These are phyloP conservation scores for Zaprionus vittiger DNA, from an alignment of 1,140 invertebrate species.

Conservation along the genomic window DNA sequence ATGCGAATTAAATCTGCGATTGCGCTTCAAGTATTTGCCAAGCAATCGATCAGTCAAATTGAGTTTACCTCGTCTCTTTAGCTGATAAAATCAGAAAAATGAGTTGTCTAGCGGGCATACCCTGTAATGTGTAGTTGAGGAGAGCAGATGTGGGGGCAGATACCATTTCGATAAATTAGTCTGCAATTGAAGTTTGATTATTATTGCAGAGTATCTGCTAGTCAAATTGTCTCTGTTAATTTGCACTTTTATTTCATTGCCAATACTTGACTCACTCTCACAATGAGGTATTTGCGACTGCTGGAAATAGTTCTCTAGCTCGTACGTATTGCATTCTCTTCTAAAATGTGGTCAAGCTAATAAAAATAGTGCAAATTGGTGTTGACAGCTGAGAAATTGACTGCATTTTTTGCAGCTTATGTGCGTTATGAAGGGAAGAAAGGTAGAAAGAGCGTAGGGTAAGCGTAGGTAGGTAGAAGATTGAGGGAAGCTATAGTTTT, in stretches of 20 bases:
- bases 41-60: constrained; percentile 52
- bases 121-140: neutral
- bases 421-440: too few relatives aligned
- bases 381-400: neutral
- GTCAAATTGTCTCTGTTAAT: neutral
- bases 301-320: neutral
- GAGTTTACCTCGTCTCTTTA: constrained; percentile 29
- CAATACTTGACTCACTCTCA: neutral
- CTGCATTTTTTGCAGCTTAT: neutral
- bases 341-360: neutral
- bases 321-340: neutral
- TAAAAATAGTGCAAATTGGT: neutral
- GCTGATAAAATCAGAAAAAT: constrained; percentile 8
- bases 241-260: neutral
- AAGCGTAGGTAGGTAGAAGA: too few relatives aligned
- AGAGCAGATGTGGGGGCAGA: neutral
- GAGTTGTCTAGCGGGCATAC: neutral
- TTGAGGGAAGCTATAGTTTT: too few relatives aligned
- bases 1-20: constrained; percentile 27
- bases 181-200: neutral
- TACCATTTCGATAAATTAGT: neutral
- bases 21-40: constrained; percentile 26
- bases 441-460: too few relatives aligned
- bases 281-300: neutral
- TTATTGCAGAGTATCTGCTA: neutral